Base-by-base conservation (phyloP, 1,140 invertebrate species). In the Sarcophaga peregrina region DNA sequence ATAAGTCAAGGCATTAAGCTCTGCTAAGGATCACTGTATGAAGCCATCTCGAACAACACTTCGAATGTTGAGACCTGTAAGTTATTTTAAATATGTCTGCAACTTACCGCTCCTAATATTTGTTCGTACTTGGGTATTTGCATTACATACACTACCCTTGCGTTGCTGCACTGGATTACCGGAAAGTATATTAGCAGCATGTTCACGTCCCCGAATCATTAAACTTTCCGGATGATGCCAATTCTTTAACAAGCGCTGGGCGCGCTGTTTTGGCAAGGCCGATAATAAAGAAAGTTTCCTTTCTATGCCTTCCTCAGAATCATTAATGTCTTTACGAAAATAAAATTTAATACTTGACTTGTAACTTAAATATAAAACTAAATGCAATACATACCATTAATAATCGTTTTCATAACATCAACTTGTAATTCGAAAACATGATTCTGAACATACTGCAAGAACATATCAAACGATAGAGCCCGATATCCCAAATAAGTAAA, bases 401-500 rank as follows among this genome's bases (percentile, higher is more conserved):
- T 94, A 84, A 97, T 96, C 75, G 93, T 92, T 92, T 96, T 97
- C 89, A 96, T 94, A 3, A 96, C 95, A 87, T 97, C 96, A 45
- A 96, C 94, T 92, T 97, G 96, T 80, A 97, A 90, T 86, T 96
- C 95, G 85, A 97, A 95, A 76, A 96, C 95, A 86, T 95, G 94
- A 82, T 95, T 92, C 85, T 95, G 93, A 54, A 96, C 93, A 87
- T 96, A 96, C 88, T 96, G 95, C 54, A 96, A 85, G 88, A 97
- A 97, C 85, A 94, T 94, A 73, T 94, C 91, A 89, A 95, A 96
- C 74, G 93, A 92, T 81, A 97, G 87, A 3, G 95, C 94, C 84
- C 94, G 92, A 88, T 96, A 96, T 2, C 95, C 96, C 68, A 97
- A 92, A 89, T 96, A 96, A 10, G 96, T 95, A 87, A 97, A 96